Percentiles rank a stretch among this genome's conserved stretches.
Evolutionary conservation across 2,797 vertebrate genomes (phyloP).

Genomic region (Lacerta agilis): DNA sequence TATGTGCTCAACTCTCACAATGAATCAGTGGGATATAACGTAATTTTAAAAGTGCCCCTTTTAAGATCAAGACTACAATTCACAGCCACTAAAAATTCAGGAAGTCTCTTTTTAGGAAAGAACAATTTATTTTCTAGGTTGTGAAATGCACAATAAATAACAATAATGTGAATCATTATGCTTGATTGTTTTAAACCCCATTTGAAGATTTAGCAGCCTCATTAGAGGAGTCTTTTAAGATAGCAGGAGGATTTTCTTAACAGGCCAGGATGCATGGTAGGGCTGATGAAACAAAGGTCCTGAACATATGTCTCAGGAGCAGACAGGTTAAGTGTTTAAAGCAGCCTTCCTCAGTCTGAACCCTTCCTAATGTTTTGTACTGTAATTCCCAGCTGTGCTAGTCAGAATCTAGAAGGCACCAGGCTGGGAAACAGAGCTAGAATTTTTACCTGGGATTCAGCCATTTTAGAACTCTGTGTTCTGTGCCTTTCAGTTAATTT

Average conservation of each 20-base stretch:
- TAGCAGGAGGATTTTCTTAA: not conserved
- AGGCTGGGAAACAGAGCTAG: not conserved
- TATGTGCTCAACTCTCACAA: not conserved
- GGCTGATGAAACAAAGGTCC: not conserved
- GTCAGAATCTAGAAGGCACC: no score
- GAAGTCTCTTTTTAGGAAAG: not conserved
- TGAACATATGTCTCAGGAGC: not conserved
- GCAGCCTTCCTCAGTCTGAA: no score
- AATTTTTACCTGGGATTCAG: not conserved
- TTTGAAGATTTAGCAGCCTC: not conserved
- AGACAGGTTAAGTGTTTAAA: not conserved
- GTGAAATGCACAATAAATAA: no score
- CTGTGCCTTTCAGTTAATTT: no score
- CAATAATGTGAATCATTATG: not conserved
- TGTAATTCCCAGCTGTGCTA: no score
- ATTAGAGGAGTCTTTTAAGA: not conserved
- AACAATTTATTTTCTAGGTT: no score
- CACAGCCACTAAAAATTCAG: not conserved
- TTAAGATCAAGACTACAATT: not conserved
- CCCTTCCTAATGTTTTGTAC: no score
- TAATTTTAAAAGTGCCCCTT: not conserved
- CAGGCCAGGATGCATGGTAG: not conserved
- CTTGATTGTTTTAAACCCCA: not conserved
- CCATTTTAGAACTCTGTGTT: no score
- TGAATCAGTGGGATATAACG: not conserved